Conservation (phyloP, 1,140 invertebrate species). For the Meteorus sp. region DNA sequence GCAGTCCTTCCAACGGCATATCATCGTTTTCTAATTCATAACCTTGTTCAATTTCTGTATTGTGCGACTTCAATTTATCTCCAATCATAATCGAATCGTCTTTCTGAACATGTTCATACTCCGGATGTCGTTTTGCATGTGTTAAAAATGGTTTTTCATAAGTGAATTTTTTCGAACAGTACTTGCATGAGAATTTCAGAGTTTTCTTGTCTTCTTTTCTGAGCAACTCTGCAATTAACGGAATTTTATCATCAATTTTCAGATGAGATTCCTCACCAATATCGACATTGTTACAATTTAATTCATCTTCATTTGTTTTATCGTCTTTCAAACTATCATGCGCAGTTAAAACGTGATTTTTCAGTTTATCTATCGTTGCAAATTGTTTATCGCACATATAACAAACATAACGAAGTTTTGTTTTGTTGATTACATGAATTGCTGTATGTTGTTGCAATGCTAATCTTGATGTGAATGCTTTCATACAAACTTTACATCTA, state of each 20-base stretch:
- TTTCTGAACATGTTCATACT: constrained; percentile 36
- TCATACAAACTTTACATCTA: constrained; percentile 43
- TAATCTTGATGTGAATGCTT: constrained; percentile 37
- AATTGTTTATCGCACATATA: constrained; percentile 47
- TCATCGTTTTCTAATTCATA: constrained; percentile 33
- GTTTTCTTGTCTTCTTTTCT: constrained; percentile 33
- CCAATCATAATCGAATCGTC: constrained; percentile 34
- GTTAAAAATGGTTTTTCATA: constrained; percentile 45
- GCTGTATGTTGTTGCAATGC: constrained; percentile 40
- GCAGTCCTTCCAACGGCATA: constrained; percentile 37
- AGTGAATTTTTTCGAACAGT: constrained; percentile 48
- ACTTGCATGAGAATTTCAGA: constrained; percentile 42
- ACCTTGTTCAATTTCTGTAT: constrained; percentile 31
- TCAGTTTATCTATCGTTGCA: constrained; percentile 35
- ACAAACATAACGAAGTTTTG: constrained; percentile 44
- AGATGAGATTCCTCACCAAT: background rate
- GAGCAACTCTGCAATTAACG: background rate
- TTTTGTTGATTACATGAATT: constrained; percentile 39
- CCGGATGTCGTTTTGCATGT: constrained; percentile 44
- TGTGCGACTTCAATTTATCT: too few relatives aligned
- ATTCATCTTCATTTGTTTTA: constrained; percentile 18
- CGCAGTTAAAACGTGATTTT: constrained; percentile 35
- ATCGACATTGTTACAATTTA: too few relatives aligned
- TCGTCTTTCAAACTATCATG: constrained; percentile 29
- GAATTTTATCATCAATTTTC: constrained; percentile 3